Evolutionary conservation across 92 coral and sea anemone genomes (phyloP).

Genomic region (Muricea muricata): DNA sequence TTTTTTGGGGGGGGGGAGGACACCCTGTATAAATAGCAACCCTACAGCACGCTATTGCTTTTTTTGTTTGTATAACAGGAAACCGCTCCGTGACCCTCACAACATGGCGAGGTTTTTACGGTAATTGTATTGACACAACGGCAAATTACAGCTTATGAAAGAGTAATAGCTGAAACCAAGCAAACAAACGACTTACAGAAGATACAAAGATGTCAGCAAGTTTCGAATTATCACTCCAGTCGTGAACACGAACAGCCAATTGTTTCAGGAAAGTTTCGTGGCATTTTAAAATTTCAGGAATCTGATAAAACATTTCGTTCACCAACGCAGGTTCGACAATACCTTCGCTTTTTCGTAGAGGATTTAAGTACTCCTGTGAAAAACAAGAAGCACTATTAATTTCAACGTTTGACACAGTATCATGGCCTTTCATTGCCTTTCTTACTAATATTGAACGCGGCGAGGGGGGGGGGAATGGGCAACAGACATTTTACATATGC

Average conservation of each 20-base stretch:
- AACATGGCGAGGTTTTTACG: too few species aligned
- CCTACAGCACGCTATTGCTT: too few species aligned
- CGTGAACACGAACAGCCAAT: constrained; percentile 79
- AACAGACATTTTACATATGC: too few species aligned
- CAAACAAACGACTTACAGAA: constrained; percentile 69
- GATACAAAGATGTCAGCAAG: constrained; percentile 97
- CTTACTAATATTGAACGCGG: not conserved
- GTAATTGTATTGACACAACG: too few species aligned
- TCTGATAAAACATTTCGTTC: constrained; percentile 98
- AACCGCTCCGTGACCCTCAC: too few species aligned
- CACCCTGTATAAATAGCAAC: too few species aligned
- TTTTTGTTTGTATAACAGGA: too few species aligned
- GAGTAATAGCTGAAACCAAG: not conserved
- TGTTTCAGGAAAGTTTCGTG: constrained; percentile 95
- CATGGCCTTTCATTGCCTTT: not conserved
- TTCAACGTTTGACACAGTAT: not conserved
- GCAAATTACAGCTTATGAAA: too few species aligned
- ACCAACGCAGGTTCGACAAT: constrained; percentile 94
- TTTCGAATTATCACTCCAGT: constrained; percentile 97
- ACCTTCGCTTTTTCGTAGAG: constrained; percentile 84
- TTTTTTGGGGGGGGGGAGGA: too few species aligned
- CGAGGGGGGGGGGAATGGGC: too few species aligned
- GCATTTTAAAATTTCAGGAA: constrained; percentile 89
- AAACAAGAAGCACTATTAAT: not conserved
- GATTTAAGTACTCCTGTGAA: constrained; percentile 81